Evolutionary conservation across 2,888 invertebrate species (phyloP).

Genomic region (Scaptomyza parva): DNA sequence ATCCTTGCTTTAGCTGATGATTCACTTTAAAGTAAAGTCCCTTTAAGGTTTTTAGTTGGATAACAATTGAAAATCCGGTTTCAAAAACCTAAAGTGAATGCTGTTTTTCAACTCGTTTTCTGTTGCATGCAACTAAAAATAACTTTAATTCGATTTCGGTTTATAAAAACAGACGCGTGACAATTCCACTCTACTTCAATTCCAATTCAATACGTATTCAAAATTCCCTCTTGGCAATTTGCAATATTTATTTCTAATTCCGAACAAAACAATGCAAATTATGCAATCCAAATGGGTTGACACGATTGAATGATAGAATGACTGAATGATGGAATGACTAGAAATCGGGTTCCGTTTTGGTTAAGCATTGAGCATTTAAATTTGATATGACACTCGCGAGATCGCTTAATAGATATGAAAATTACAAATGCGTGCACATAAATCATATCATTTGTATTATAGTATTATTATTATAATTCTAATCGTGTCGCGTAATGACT

Average conservation of each 20-base stretch:
- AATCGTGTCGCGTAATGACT: constrained; percentile 55
- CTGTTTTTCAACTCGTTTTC: constrained; percentile 18
- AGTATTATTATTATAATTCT: constrained; percentile 29
- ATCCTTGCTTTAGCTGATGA: constrained; percentile 36
- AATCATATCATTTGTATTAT: too few species aligned
- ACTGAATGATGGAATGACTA: constrained; percentile 1
- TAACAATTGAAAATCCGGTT: constrained; percentile 36
- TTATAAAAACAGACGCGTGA: constrained; percentile 3
- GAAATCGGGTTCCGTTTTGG: constrained; percentile 44
- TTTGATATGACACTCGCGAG: constrained; percentile 25
- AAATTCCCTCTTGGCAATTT: constrained; percentile 8
- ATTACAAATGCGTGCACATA: constrained; percentile 52
- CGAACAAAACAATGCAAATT: constrained; percentile 33
- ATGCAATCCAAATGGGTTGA: constrained; percentile 13
- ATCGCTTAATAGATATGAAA: constrained; percentile 30
- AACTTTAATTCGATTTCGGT: constrained; percentile 4
- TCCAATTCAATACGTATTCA: constrained; percentile 22
- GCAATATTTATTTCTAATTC: neutral
- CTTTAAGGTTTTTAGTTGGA: constrained; percentile 2
- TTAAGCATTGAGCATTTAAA: constrained; percentile 34
- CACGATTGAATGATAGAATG: neutral
- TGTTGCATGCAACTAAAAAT: neutral
- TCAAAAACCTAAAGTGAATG: neutral
- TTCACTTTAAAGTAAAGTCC: constrained; percentile 40
- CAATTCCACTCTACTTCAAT: constrained; percentile 32